Evolutionary conservation across 2,888 invertebrate species (phyloP).

Genomic region (Drosophila austrosaltans): DNA sequence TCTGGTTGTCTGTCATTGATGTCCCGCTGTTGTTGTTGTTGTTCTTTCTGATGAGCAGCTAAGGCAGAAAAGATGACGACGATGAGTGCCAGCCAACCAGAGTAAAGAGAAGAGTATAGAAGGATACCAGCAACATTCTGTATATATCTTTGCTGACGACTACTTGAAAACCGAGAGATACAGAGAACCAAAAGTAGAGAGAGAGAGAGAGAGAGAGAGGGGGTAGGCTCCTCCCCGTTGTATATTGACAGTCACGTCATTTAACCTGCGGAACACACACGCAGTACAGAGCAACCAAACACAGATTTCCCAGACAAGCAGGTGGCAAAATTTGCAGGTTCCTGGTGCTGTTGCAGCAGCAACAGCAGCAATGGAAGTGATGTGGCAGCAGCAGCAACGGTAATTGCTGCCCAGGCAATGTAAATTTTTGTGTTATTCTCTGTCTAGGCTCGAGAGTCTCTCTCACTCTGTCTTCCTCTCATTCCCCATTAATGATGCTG

Average conservation of each 20-base stretch:
- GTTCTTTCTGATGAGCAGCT: conserved; percentile 64
- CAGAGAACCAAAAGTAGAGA: conserved; percentile 33
- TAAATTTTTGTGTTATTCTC: conserved; percentile 51
- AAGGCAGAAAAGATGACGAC: conserved; percentile 49
- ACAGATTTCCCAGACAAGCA: conserved; percentile 72
- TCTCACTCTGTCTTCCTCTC: not conserved
- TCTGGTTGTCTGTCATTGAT: conserved; percentile 67
- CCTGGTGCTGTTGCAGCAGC: conserved; percentile 28
- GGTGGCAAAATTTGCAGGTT: conserved; percentile 67
- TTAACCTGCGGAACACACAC: conserved; percentile 75
- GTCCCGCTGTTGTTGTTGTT: conserved; percentile 56
- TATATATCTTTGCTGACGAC: conserved; percentile 68
- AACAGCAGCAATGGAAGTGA: conserved; percentile 56
- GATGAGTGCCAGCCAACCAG: conserved; percentile 7
- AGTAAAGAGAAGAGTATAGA: not conserved
- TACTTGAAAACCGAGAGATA: conserved; percentile 53
- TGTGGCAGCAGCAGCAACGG: conserved; percentile 57
- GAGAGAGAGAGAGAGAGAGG: not conserved
- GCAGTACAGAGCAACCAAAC: conserved; percentile 48
- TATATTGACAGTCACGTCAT: conserved; percentile 70
- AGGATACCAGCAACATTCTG: conserved; percentile 42
- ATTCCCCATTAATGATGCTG: conserved; percentile 42
- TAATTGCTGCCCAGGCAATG: conserved; percentile 67
- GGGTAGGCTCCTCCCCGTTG: not conserved
- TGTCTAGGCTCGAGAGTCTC: conserved; percentile 3